phyloP scores from a whole-genome alignment of 2,113 vertebrate genomes.

The Clarias batrachus region DNA sequence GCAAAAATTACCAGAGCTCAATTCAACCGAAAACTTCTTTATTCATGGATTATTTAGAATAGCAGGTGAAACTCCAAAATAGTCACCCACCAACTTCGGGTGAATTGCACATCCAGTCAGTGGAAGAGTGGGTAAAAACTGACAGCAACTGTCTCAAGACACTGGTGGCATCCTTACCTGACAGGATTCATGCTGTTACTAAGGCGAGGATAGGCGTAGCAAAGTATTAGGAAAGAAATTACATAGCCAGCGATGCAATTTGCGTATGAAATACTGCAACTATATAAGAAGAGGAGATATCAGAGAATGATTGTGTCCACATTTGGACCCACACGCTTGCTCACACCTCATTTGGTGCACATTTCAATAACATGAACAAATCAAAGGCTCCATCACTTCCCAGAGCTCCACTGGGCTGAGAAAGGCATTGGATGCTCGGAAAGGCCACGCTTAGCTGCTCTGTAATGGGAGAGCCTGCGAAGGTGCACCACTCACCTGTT shows the following conservation, averaged over 20 bases:
- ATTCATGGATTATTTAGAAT: slow-evolving; percentile 26
- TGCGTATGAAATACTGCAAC: not conserved
- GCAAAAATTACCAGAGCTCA: slow-evolving; percentile 16
- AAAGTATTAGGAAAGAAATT: not conserved
- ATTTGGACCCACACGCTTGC: slow-evolving; percentile 5
- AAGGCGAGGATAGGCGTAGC: not conserved
- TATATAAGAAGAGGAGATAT: not conserved
- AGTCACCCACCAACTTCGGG: slow-evolving; percentile 6
- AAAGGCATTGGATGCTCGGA: slow-evolving; percentile 35
- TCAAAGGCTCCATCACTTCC: slow-evolving; percentile 25
- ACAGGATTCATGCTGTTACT: slow-evolving; percentile 20
- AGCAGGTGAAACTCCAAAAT: slow-evolving; percentile 22
- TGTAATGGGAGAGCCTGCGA: slow-evolving; percentile 47
- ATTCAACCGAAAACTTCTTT: slow-evolving; percentile 8
- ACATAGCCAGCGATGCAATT: not conserved
- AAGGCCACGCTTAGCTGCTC: slow-evolving; percentile 36
- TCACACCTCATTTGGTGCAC: slow-evolving; percentile 39
- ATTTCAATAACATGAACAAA: slow-evolving; percentile 44
- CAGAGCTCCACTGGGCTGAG: slow-evolving; percentile 34
- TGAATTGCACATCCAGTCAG: slow-evolving; percentile 15
- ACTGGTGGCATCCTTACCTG: slow-evolving; percentile 20
- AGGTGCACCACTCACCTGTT: slow-evolving; percentile 54
- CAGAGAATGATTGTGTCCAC: not conserved
- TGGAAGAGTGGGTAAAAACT: slow-evolving; percentile 1
- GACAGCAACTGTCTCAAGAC: slow-evolving; percentile 14